Percentiles rank a stretch among this genome's conserved stretches.
Conservation (phyloP, 1,140 invertebrate species). For the Paraescarpia echinospica region DNA sequence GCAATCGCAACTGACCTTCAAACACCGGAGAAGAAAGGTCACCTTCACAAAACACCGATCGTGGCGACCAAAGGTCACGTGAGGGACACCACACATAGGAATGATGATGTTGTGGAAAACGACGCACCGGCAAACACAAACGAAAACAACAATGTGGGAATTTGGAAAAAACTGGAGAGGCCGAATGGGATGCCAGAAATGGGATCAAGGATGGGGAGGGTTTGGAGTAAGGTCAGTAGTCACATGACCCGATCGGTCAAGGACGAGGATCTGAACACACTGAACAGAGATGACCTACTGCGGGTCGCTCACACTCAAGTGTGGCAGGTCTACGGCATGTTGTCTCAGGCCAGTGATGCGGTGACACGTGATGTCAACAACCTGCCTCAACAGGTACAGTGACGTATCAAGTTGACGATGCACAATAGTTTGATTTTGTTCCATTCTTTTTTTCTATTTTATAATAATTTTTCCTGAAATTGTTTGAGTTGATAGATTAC, state of each 20-base stretch:
- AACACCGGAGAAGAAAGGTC: neutral
- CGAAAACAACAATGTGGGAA: neutral
- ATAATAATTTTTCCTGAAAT: no score
- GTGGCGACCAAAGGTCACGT: neutral
- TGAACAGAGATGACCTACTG: neutral
- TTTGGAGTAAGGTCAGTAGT: neutral
- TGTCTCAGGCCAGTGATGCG: neutral
- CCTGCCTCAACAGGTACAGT: slow-evolving; percentile 4
- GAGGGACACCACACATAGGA: neutral
- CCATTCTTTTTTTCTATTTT: no score
- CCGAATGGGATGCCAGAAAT: neutral
- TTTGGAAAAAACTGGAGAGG: neutral
- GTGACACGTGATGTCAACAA: slow-evolving; percentile 16
- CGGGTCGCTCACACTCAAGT: neutral
- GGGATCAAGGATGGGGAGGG: neutral
- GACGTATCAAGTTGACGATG: neutral
- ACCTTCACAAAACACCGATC: neutral
- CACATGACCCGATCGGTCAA: neutral
- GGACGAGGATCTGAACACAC: neutral
- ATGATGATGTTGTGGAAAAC: neutral
- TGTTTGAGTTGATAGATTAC: no score
- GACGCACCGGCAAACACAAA: neutral
- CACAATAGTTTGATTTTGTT: neutral
- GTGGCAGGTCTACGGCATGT: neutral
- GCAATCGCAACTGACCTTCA: neutral